Evolutionary conservation across 2,888 invertebrate species (phyloP).

Genomic region (Drosophila pegasa): DNA sequence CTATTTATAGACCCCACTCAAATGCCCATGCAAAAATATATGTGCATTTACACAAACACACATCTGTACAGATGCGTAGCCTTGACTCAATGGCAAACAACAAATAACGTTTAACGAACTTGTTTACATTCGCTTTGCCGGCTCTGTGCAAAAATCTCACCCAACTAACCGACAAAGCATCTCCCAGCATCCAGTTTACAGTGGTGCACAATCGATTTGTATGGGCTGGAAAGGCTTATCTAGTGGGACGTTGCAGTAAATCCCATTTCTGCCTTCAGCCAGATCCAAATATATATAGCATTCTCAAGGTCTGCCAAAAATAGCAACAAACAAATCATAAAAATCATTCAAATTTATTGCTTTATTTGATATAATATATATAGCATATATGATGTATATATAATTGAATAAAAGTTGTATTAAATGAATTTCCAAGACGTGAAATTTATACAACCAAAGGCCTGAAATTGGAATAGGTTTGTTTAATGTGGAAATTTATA

Average conservation of each 20-base stretch:
- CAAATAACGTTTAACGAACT: constrained; percentile 71
- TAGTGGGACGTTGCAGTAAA: background rate
- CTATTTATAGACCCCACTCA: constrained; percentile 49
- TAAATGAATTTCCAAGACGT: background rate
- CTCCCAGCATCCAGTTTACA: constrained; percentile 43
- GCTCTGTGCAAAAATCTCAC: constrained; percentile 33
- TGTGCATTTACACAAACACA: background rate
- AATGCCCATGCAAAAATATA: constrained; percentile 11
- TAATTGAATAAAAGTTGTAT: background rate
- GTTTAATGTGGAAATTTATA: background rate
- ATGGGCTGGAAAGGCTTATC: background rate
- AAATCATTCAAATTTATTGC: too few relatives aligned
- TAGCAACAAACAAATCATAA: background rate
- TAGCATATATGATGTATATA: too few relatives aligned
- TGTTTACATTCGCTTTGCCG: constrained; percentile 73
- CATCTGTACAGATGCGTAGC: too few relatives aligned
- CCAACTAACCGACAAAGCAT: background rate
- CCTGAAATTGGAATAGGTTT: background rate
- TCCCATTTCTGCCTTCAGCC: background rate
- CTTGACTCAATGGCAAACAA: constrained; percentile 69
- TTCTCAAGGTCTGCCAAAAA: background rate
- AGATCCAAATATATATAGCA: background rate
- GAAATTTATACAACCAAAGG: background rate
- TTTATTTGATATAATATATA: background rate
- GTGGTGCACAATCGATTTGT: constrained; percentile 33